A percentile compares a stretch with the other conserved stretches of the same genome.
Evolutionary conservation across 2,888 invertebrate species (phyloP).

Genomic region (Blastobasis lacticolella): DNA sequence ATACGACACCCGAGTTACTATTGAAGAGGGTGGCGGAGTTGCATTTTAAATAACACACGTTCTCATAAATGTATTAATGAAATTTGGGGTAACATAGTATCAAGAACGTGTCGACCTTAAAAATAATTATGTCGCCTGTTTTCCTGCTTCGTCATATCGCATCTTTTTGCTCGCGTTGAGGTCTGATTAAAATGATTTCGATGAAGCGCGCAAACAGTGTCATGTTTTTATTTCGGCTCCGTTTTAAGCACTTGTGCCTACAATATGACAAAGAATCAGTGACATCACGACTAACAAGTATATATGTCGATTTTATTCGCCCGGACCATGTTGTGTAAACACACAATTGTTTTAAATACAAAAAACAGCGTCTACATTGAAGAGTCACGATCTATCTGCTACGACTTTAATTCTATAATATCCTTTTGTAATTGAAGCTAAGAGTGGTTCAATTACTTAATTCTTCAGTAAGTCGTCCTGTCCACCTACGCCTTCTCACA

Average conservation of each 20-base stretch:
- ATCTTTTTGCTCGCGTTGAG: conserved; percentile 19
- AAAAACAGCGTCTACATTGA: too few species aligned
- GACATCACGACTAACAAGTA: conserved; percentile 44
- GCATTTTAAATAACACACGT: too few species aligned
- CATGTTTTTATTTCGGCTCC: conserved; percentile 50
- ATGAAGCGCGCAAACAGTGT: conserved; percentile 43
- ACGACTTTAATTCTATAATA: conserved; percentile 27
- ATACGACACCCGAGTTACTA: too few species aligned
- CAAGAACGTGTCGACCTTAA: background rate
- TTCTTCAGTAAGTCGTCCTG: conserved; percentile 32
- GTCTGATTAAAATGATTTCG: conserved; percentile 25
- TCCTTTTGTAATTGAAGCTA: conserved; percentile 35
- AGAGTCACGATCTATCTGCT: background rate
- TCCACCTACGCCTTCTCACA: conserved; percentile 22
- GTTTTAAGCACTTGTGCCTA: conserved; percentile 43
- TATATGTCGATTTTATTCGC: conserved; percentile 9
- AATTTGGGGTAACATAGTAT: background rate
- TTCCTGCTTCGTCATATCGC: conserved; percentile 5
- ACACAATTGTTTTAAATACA: too few species aligned
- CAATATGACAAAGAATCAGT: conserved; percentile 49
- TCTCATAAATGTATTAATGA: too few species aligned
- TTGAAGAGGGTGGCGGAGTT: too few species aligned
- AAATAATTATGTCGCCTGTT: conserved; percentile 1
- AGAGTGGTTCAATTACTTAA: conserved; percentile 52
- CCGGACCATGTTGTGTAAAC: too few species aligned